These are phyloP conservation scores for Clarias pachynema DNA, from an alignment of 2,797 vertebrate species.

Conservation along the genomic window DNA sequence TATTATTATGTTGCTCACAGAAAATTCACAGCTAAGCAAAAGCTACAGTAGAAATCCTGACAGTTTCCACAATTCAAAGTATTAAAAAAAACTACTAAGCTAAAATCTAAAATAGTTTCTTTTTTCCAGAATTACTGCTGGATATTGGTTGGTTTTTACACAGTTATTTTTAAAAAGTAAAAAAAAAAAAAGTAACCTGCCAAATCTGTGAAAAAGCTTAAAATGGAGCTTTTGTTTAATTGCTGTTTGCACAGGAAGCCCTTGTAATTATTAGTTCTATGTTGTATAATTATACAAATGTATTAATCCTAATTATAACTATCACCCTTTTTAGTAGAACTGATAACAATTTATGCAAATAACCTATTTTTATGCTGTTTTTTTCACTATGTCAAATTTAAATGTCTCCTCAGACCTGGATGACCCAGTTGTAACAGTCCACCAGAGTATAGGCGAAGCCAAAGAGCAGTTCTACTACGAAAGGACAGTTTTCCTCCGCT, in stretches of 20 bases:
- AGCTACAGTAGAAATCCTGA: neutral
- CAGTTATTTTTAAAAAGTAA: neutral
- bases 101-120: neutral
- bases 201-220: neutral
- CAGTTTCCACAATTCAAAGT: neutral
- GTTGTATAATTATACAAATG: constrained; percentile 9
- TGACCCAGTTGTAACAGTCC: constrained; percentile 92
- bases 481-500: constrained; percentile 94
- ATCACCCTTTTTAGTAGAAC: neutral
- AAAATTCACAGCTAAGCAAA: neutral
- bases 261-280: constrained; percentile 23
- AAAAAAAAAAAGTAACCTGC: neutral
- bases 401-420: constrained; percentile 83
- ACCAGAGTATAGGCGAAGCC: constrained; percentile 98
- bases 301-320: constrained; percentile 13
- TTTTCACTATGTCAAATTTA: neutral
- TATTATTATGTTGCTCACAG: neutral
- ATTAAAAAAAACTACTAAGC: neutral
- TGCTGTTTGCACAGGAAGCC: neutral
- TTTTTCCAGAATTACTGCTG: neutral
- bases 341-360: neutral
- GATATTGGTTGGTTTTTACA: neutral
- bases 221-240: constrained; percentile 1
- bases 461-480: constrained; percentile 99
- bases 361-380: neutral